A percentile compares a stretch with the other conserved stretches of the same genome.
These are phyloP conservation scores for Drosophila asahinai DNA, from an alignment of 1,140 invertebrate species.

Conservation along the genomic window DNA sequence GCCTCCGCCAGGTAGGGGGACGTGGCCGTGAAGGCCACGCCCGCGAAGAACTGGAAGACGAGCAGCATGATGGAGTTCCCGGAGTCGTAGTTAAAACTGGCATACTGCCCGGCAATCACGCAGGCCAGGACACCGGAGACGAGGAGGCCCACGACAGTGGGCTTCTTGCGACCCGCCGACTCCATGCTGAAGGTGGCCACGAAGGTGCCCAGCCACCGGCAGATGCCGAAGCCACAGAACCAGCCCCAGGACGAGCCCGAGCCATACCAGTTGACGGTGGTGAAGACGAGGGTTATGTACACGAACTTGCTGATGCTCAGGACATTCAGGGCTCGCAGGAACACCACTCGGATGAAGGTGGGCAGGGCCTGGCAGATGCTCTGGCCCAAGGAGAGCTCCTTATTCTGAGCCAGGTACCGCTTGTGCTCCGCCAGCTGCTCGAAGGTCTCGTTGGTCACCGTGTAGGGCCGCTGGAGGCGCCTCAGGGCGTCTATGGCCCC, in stretches of 20 bases:
- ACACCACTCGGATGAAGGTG: constrained; percentile 29
- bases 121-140: constrained; percentile 35
- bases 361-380: constrained; percentile 52
- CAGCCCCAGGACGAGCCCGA: not conserved
- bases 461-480: constrained; percentile 54
- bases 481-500: constrained; percentile 55
- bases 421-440: constrained; percentile 66
- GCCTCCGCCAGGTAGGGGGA: constrained; percentile 61
- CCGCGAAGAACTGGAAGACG: constrained; percentile 50
- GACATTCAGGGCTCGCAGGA: constrained; percentile 44
- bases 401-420: constrained; percentile 61
- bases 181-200: constrained; percentile 49
- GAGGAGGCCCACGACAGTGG: constrained; percentile 47
- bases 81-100: not conserved
- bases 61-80: constrained; percentile 11
- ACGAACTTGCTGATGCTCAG: constrained; percentile 45
- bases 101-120: constrained; percentile 37
- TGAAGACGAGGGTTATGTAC: not conserved
- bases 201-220: constrained; percentile 36
- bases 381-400: constrained; percentile 29
- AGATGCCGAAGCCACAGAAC: constrained; percentile 17
- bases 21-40: constrained; percentile 49
- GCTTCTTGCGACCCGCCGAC: constrained; percentile 53
- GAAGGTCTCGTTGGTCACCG: constrained; percentile 60
- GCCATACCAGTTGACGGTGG: accelerated